Evolutionary conservation across 2,113 vertebrate species (phyloP), one percentile per base, ranked within the genome.

Genomic region (Cricetomys ansorgei): DNA sequence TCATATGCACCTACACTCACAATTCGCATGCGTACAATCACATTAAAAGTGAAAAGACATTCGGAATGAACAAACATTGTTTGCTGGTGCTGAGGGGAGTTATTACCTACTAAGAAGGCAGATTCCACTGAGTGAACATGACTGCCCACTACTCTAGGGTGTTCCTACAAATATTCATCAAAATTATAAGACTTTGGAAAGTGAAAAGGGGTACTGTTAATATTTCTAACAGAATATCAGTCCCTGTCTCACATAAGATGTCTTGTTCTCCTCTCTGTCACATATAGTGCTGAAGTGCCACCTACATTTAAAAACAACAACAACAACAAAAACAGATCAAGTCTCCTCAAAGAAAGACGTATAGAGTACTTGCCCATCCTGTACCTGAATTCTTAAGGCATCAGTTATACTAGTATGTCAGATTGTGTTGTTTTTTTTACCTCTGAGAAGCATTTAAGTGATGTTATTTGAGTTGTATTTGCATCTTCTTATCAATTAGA

Each of bases 401-500:
- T 67, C 37, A 23, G 23, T 88, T 53, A 29, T 69, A 27, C n/a
- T 88, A 80, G 31, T 19, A 75, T 85, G 67, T 53, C 50, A 67
- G 53, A 91, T 64, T 40, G 25, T 43, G 80, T 75, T 40, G 25
- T 43, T 75, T 75, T 50, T 69, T 84, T 4, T 88, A n/a, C 29
- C 15, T 77, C 17, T 57, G 77, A 62, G 45, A 81, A 96, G 80
- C 27, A 93, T 76, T 64, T 86, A 31, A 86, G 64, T 64, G 83
- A n/a, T 86, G 13, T 70, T 86, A 34, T 87, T 67, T 92, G 43
- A 64, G 27, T 40, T 80, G 11, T 65, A 17, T 92, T 94, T 95
- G 57, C 50, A 95, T 13, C 77, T 48, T 89, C 48, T 94, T 89
- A 55, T 31, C 48, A 55, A 62, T 55, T 89, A 91, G 67, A 94